These are phyloP conservation scores for Eudemis profundana DNA, from an alignment of 2,888 invertebrate species.

Conservation along the genomic window DNA sequence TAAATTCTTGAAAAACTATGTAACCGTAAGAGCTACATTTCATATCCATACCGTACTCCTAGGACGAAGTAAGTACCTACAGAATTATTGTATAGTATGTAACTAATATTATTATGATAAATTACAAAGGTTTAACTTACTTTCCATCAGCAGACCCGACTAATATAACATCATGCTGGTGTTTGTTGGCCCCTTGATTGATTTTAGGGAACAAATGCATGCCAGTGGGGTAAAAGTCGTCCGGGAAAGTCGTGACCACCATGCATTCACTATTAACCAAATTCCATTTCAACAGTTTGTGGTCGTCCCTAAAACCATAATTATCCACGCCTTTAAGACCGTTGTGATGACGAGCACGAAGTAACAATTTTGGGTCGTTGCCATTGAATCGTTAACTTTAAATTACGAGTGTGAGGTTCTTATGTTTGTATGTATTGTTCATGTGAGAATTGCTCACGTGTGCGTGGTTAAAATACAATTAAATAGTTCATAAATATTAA, in stretches of 20 bases:
- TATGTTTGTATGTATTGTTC: no score
- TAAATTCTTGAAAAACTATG: no score
- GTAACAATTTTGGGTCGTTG: not conserved
- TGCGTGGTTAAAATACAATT: no score
- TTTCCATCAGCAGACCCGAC: conserved; percentile 95
- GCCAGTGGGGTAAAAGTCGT: conserved; percentile 94
- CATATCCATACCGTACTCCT: no score
- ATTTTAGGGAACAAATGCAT: conserved; percentile 94
- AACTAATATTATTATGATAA: no score
- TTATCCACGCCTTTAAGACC: conserved; percentile 7
- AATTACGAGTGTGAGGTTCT: no score
- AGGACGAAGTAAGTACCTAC: no score
- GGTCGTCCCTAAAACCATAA: conserved; percentile 91
- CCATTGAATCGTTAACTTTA: not conserved
- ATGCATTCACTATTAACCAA: conserved; percentile 91
- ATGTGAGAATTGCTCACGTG: no score
- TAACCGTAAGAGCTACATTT: no score
- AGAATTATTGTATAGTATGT: no score
- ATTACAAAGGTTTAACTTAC: conserved; percentile 53
- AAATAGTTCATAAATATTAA: no score
- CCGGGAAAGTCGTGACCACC: conserved; percentile 91
- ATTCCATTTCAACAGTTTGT: conserved; percentile 95
- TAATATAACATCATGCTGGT: conserved; percentile 92
- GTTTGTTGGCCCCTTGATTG: conserved; percentile 82
- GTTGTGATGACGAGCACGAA: not conserved